Evolutionary conservation across 2,888 invertebrate genomes (phyloP).

Genomic region (Actias luna): DNA sequence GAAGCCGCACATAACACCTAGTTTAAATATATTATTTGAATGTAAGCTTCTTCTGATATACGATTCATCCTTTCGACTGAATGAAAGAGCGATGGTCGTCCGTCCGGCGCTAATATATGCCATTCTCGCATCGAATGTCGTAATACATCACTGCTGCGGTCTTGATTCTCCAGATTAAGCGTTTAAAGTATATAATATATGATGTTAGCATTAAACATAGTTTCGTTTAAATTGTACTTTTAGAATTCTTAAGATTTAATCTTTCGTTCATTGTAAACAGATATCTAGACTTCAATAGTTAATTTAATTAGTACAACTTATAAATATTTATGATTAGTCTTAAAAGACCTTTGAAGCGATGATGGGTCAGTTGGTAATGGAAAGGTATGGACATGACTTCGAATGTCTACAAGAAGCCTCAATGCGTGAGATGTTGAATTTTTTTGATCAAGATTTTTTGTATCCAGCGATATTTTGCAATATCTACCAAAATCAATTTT

Average conservation of each 20-base stretch:
- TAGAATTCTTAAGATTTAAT: neutral
- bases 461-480: neutral
- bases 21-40: neutral
- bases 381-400: no score
- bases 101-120: slow-evolving; percentile 5
- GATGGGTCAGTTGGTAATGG: no score
- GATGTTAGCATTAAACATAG: neutral
- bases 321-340: no score
- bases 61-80: neutral
- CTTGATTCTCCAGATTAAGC: neutral
- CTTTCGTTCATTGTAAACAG: no score
- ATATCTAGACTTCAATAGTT: no score
- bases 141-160: slow-evolving; percentile 11
- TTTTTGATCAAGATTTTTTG: neutral
- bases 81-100: slow-evolving; percentile 5
- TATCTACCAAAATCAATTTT: neutral
- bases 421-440: neutral
- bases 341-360: no score
- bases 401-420: no score
- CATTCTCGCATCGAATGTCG: neutral
- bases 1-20: no score
- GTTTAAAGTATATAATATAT: neutral
- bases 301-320: no score
- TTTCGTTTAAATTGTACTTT: neutral
- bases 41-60: slow-evolving; percentile 5